Evolutionary conservation across 2,797 vertebrate genomes (phyloP), one percentile per base, ranked within the genome.

Genomic region (Acanthornis magna): DNA sequence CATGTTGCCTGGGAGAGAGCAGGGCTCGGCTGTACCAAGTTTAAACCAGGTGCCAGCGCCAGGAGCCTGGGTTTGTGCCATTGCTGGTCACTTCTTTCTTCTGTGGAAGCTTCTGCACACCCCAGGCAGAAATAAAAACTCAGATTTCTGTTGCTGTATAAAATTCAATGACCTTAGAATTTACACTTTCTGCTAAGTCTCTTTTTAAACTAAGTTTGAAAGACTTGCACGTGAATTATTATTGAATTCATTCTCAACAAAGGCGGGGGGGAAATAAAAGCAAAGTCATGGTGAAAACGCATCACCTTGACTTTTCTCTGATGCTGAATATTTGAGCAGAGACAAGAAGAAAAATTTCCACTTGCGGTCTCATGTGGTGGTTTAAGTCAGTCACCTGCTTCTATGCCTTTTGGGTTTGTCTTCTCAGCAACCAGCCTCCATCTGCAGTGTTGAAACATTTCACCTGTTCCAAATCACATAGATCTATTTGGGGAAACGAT

Each of bases 401-500:
- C 12, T 32, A 8, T 9, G 60, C 6, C 15, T 65, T 72, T 67
- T 34, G 60, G 16, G 40, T 82, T 76, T 71, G 25, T 40, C 40
- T 55, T 60, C 63, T 93, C 19, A 63, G 3, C 20, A 30, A 8
- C 29, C n/a, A 76, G 11, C 58, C n/a, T 88, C 76, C 51, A 74
- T 47, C 82, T 87, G 54, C 74, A 68, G 19, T 1, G 3, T 6
- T 40, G 57, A 76, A 85, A 71, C 2, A 0, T 89, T 81, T 90
- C 73, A 79, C 58, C 54, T 95, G 48, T 55, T 93, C 77, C 36
- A 79, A 89, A 92, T 65, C 62, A 83, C 23, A 36, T 65, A 75
- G 57, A 25, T 53, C 21, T 13, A 70, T 62, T 1, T n/a, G 23
- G 40, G 70, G 45, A 88, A 87, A 16, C 0, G 0, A 8, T 7